Conservation (phyloP, 2,797 vertebrate species). For the Pyrocephalus nanus region DNA sequence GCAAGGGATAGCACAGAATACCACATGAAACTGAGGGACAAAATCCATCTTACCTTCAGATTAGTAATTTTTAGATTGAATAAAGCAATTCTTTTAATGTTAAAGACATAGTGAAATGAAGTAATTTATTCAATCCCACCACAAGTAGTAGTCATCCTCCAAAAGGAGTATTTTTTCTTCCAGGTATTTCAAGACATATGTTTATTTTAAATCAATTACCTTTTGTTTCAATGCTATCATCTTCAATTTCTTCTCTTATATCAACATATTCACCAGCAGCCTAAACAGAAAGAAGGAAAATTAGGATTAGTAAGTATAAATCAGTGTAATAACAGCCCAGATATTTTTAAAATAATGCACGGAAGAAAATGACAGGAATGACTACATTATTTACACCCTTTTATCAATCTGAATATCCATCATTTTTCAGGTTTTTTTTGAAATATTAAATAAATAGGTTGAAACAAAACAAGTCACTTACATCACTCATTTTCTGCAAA, state of each 20-base stretch:
- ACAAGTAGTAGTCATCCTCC: neutral
- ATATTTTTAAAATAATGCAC: neutral
- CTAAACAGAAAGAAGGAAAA: constrained; percentile 73
- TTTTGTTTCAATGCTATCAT: constrained; percentile 80
- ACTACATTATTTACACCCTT: neutral
- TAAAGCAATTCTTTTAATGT: neutral
- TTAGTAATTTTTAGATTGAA: neutral
- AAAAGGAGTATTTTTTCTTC: neutral
- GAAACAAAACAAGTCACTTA: constrained; percentile 64
- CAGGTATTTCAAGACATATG: neutral
- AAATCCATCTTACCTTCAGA: neutral
- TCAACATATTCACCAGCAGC: constrained; percentile 86
- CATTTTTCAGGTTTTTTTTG: neutral
- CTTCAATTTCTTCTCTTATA: constrained; percentile 88
- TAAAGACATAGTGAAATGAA: neutral
- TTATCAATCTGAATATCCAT: neutral
- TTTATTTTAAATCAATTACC: constrained; percentile 75
- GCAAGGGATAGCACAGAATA: neutral
- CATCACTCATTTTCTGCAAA: constrained; percentile 86
- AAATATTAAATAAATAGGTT: neutral
- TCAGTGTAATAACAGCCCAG: neutral
- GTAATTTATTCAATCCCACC: neutral
- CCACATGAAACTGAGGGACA: neutral
- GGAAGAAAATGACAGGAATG: neutral
- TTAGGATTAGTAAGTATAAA: constrained; percentile 5